phyloP scores from a whole-genome alignment of 2,888 invertebrate genomes.

The Salpingus planirostris region DNA sequence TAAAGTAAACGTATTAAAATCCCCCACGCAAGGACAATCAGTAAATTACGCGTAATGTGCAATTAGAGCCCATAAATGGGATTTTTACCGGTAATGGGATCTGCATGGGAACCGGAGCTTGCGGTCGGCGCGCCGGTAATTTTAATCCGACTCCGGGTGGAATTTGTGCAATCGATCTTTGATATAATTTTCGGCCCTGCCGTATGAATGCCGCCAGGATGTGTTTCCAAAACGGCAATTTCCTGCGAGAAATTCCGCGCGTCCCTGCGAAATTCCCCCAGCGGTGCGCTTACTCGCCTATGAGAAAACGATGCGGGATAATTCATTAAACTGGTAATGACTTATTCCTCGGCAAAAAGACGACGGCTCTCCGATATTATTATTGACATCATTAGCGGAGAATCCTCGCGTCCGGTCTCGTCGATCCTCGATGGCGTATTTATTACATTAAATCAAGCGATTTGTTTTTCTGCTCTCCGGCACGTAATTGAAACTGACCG shows the following conservation, averaged over 20 bases:
- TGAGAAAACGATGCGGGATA: constrained; percentile 32
- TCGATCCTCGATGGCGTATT: too few species aligned
- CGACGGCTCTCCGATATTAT: constrained; percentile 27
- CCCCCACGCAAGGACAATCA: constrained; percentile 11
- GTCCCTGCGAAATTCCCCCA: too few species aligned
- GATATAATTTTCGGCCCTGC: too few species aligned
- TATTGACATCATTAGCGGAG: constrained; percentile 33
- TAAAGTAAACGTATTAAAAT: constrained; percentile 10
- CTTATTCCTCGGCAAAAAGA: constrained; percentile 32
- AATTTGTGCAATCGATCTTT: too few species aligned
- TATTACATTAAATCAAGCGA: constrained; percentile 24
- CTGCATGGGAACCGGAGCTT: constrained; percentile 19
- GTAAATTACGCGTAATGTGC: constrained; percentile 11
- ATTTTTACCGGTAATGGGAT: constrained; percentile 15
- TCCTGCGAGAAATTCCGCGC: too few species aligned
- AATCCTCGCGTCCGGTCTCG: constrained; percentile 26
- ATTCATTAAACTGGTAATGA: constrained; percentile 33
- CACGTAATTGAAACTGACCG: constrained; percentile 23
- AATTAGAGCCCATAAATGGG: constrained; percentile 6
- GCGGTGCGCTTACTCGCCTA: too few species aligned
- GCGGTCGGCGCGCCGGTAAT: background rate
- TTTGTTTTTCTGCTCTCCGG: constrained; percentile 25
- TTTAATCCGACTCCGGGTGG: too few species aligned
- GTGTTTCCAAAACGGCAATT: too few species aligned
- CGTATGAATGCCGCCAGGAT: too few species aligned